Conservation (phyloP, 2,888 invertebrate species). For the Lapara coniferarum region DNA sequence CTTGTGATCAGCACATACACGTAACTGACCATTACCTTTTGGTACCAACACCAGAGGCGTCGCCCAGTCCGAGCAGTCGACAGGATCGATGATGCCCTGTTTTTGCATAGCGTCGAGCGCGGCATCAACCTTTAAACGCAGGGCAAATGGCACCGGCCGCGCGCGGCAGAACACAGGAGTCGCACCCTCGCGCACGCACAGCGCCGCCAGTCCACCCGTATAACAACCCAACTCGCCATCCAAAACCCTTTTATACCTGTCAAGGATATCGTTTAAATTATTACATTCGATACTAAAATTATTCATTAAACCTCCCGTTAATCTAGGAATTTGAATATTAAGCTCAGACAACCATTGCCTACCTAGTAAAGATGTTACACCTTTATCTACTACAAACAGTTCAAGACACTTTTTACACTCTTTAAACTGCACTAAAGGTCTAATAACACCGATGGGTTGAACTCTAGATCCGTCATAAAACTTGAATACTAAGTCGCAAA, state of each 20-base stretch:
- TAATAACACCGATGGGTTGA: too few relatives aligned
- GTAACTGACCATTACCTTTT: conserved; percentile 29
- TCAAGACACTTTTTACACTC: conserved; percentile 23
- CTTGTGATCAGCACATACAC: conserved; percentile 32
- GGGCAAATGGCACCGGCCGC: conserved; percentile 37
- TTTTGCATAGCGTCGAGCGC: conserved; percentile 32
- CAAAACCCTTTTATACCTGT: conserved; percentile 36
- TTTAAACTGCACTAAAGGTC: too few relatives aligned
- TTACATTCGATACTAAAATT: conserved; percentile 14
- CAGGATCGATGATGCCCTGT: conserved; percentile 20
- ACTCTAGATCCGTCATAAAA: too few relatives aligned
- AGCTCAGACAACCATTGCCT: conserved; percentile 40
- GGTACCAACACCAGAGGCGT: conserved; percentile 30
- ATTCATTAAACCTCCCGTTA: background rate
- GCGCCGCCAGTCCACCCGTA: conserved; percentile 34
- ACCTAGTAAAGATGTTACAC: conserved; percentile 36
- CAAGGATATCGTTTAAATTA: conserved; percentile 24
- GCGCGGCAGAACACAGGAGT: conserved; percentile 38
- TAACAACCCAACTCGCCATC: conserved; percentile 35
- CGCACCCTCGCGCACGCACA: conserved; percentile 38
- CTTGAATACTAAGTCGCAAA: too few relatives aligned
- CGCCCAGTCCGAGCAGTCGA: conserved; percentile 29
- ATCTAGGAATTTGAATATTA: conserved; percentile 30
- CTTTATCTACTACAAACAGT: conserved; percentile 36
- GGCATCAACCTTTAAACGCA: conserved; percentile 30